These are phyloP conservation scores for Xylota sylvarum DNA, from an alignment of 2,888 invertebrate genomes.

Conservation along the genomic window DNA sequence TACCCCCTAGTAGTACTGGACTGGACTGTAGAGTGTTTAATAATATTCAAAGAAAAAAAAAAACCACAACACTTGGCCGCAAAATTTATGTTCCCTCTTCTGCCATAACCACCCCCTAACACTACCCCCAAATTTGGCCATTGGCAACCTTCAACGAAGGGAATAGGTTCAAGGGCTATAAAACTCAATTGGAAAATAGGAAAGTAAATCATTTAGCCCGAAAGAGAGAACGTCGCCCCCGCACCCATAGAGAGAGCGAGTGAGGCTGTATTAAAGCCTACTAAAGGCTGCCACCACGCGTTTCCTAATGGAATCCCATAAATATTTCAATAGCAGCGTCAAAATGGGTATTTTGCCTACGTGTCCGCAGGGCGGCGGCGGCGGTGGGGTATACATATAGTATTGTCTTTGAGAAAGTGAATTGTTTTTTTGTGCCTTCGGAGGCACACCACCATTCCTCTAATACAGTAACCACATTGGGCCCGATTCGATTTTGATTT, in stretches of 20 bases:
- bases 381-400: too few relatives aligned
- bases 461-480: conserved; percentile 1
- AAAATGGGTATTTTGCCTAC: conserved; percentile 12
- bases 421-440: background rate
- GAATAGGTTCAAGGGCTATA: conserved; percentile 47
- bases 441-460: background rate
- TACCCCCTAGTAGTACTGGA: background rate
- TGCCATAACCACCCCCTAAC: background rate
- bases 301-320: conserved; percentile 44
- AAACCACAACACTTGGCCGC: conserved; percentile 1
- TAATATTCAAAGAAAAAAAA: background rate
- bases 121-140: background rate
- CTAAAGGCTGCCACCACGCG: conserved; percentile 7
- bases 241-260: background rate
- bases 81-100: conserved; percentile 10
- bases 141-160: background rate
- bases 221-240: background rate
- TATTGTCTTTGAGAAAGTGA: conserved; percentile 7
- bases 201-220: conserved; percentile 55
- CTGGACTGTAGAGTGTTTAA: background rate
- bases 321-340: conserved; percentile 54
- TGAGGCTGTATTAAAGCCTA: background rate
- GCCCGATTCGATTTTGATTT: conserved; percentile 14
- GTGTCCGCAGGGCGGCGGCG: background rate
- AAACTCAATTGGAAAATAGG: conserved; percentile 60